Evolutionary conservation across 2,888 invertebrate genomes (phyloP).

Genomic region (Megaustenia siamemsis): DNA sequence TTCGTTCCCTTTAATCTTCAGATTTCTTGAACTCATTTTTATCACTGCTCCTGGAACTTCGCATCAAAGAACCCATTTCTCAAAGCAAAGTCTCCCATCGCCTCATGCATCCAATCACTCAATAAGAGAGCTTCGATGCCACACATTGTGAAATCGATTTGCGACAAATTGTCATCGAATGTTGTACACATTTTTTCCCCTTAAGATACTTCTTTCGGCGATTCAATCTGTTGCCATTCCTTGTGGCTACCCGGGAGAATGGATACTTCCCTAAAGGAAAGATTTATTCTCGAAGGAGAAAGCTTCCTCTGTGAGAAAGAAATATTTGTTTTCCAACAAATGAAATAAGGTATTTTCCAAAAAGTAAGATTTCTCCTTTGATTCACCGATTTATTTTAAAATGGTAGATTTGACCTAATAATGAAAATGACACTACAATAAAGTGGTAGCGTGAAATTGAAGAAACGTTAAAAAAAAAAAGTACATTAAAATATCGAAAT

Average conservation of each 20-base stretch:
- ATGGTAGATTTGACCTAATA: too few relatives aligned
- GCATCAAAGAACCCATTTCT: neutral
- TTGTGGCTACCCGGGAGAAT: neutral
- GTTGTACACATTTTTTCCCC: neutral
- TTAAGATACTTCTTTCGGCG: neutral
- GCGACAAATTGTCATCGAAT: slow-evolving; percentile 26
- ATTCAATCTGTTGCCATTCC: slow-evolving; percentile 18
- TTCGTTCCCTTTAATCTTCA: neutral
- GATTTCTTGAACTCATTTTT: neutral
- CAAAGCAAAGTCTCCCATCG: neutral
- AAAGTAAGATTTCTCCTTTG: too few relatives aligned
- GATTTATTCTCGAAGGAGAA: neutral
- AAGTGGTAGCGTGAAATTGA: too few relatives aligned
- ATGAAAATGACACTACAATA: too few relatives aligned
- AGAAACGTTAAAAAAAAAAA: too few relatives aligned
- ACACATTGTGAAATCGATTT: slow-evolving; percentile 17
- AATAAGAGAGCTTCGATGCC: slow-evolving; percentile 13
- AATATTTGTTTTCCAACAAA: too few relatives aligned
- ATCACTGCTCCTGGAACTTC: neutral
- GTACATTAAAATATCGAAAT: too few relatives aligned
- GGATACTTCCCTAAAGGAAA: neutral
- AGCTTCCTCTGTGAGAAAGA: neutral
- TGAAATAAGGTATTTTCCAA: too few relatives aligned
- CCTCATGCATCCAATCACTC: slow-evolving; percentile 15
- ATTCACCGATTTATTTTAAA: too few relatives aligned